These are phyloP conservation scores for Meliscaeva auricollis DNA, from an alignment of 2,888 invertebrate species.

Conservation along the genomic window DNA sequence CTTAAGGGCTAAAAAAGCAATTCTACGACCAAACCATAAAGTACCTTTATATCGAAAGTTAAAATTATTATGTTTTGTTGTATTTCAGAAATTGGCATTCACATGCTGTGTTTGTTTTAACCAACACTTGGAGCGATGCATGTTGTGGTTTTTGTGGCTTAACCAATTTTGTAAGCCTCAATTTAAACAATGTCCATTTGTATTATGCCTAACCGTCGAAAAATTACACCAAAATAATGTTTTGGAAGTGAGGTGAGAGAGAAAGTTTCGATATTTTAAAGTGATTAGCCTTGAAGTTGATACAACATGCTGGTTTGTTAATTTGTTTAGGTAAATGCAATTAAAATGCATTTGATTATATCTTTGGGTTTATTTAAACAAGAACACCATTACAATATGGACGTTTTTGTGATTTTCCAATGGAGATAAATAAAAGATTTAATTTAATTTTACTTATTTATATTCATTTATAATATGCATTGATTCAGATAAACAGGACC, in stretches of 20 bases:
- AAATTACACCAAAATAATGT: constrained; percentile 5
- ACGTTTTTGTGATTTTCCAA: too few species aligned
- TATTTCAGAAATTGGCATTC: background rate
- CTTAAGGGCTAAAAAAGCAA: too few species aligned
- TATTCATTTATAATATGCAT: too few species aligned
- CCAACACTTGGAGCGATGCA: background rate
- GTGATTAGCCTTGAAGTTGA: background rate
- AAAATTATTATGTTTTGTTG: too few species aligned
- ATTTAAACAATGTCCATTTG: background rate
- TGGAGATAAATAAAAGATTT: too few species aligned
- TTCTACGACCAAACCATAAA: too few species aligned
- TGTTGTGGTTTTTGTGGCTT: constrained; percentile 20
- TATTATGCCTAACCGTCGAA: background rate
- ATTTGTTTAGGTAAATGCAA: constrained; percentile 8
- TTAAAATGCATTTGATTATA: background rate
- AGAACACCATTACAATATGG: too few species aligned
- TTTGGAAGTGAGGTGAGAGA: background rate
- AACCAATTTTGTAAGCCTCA: constrained; percentile 8
- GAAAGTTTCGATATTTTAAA: background rate
- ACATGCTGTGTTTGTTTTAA: constrained; percentile 17
- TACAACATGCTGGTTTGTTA: background rate
- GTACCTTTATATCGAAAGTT: too few species aligned
- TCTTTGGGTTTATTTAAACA: background rate
- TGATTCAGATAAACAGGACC: too few species aligned
- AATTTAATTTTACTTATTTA: too few species aligned